Percentiles rank a stretch among this genome's conserved stretches.
Evolutionary conservation across 2,113 vertebrate species (phyloP).

Genomic region (Onychostruthus taczanowskii): DNA sequence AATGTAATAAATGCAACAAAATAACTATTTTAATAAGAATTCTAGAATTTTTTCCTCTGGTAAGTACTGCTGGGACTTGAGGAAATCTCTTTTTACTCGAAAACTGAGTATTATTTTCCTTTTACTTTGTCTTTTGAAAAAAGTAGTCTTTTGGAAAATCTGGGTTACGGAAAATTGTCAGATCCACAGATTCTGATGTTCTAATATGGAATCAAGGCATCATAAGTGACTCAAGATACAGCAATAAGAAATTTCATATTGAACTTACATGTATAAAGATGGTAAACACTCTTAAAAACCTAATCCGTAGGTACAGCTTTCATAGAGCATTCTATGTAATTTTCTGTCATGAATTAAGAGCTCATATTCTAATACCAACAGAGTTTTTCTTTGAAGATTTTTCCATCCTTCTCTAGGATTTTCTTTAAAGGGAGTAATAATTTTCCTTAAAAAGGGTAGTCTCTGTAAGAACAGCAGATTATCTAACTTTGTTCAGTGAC

Average conservation of each 20-base stretch:
- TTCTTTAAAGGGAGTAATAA: neutral
- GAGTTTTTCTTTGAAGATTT: neutral
- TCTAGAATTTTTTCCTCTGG: slow-evolving; percentile 21
- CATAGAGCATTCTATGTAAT: neutral
- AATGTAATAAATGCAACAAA: neutral
- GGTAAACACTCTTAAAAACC: neutral
- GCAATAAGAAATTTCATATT: neutral
- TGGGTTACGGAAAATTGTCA: neutral
- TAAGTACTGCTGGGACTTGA: slow-evolving; percentile 33
- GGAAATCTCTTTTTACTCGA: neutral
- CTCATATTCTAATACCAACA: neutral
- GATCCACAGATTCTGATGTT: neutral
- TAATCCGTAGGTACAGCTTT: neutral
- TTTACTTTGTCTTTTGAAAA: neutral
- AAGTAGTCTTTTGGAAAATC: neutral
- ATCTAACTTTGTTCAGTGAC: neutral
- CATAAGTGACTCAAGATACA: neutral
- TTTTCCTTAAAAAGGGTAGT: neutral
- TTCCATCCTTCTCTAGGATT: neutral
- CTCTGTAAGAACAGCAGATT: neutral
- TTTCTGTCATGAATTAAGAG: neutral
- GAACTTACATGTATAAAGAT: neutral
- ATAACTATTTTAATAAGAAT: slow-evolving; percentile 16
- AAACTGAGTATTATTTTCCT: neutral
- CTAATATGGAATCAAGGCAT: neutral